Evolutionary conservation across 2,113 vertebrate species (phyloP).

Genomic region (Mus spicilegus): DNA sequence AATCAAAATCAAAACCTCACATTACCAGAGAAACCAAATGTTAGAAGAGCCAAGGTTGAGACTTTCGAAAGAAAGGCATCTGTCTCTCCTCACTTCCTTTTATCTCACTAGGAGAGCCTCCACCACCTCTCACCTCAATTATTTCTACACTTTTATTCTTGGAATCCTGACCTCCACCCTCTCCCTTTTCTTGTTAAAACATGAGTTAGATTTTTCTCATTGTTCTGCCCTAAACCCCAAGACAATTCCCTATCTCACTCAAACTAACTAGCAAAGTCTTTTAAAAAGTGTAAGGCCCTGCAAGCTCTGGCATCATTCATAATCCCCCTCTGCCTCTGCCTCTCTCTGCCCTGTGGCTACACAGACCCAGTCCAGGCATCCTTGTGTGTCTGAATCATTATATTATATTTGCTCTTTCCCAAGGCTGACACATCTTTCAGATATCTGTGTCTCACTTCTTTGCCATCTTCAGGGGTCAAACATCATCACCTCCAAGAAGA

Average conservation of each 20-base stretch:
- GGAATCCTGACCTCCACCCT: neutral
- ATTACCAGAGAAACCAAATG: neutral
- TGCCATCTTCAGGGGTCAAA: neutral
- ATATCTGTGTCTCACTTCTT: neutral
- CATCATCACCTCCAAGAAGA: neutral
- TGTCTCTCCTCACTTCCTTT: neutral
- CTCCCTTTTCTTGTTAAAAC: neutral
- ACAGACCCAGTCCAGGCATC: neutral
- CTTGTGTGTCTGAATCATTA: neutral
- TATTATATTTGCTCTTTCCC: neutral
- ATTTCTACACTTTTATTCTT: neutral
- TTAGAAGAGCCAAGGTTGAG: neutral
- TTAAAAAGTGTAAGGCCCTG: neutral
- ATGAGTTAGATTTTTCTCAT: neutral
- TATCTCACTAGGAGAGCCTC: neutral
- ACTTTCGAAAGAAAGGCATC: neutral
- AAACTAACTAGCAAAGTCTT: neutral
- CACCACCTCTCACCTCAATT: neutral
- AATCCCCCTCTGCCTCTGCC: neutral
- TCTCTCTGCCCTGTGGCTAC: neutral
- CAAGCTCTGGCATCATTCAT: neutral
- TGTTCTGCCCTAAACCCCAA: neutral
- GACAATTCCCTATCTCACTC: neutral
- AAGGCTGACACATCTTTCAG: neutral
- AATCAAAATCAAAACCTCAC: conserved; percentile 4